Percentiles rank a stretch among this genome's conserved stretches.
Evolutionary conservation across 2,797 vertebrate species (phyloP).

Genomic region (Agapornis canus): DNA sequence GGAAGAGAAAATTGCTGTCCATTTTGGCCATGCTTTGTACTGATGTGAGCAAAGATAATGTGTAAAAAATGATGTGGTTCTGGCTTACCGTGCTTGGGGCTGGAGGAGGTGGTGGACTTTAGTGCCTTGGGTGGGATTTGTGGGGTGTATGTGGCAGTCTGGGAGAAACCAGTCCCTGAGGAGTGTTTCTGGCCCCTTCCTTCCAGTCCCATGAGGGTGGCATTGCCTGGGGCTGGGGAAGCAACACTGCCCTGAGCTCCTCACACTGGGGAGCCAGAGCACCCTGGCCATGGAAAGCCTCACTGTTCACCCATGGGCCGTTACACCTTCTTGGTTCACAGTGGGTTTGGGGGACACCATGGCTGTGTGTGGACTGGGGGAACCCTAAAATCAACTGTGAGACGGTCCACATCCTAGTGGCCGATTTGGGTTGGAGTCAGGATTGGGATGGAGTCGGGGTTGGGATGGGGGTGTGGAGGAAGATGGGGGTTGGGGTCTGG

Average conservation of each 20-base stretch:
- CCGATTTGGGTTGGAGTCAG: background rate
- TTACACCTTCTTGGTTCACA: background rate
- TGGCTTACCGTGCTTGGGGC: background rate
- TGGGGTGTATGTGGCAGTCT: background rate
- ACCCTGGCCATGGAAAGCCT: fast-evolving
- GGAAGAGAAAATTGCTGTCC: fast-evolving
- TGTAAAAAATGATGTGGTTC: fast-evolving
- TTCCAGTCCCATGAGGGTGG: background rate
- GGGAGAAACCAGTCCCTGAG: fast-evolving
- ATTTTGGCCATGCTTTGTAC: background rate
- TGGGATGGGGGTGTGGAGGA: too few relatives aligned
- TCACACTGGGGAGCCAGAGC: fast-evolving
- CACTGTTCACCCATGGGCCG: fast-evolving
- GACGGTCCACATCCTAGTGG: background rate
- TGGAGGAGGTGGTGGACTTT: background rate
- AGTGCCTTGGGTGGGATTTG: background rate
- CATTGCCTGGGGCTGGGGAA: background rate
- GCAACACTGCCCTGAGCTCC: fast-evolving
- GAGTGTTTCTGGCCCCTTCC: background rate
- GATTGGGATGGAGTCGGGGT: too few relatives aligned
- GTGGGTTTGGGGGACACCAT: background rate
- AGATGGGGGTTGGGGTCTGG: too few relatives aligned
- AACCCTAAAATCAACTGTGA: background rate
- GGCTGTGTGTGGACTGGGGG: background rate
- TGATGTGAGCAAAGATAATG: background rate